phyloP scores from a whole-genome alignment of 2,888 invertebrate species.

The Erebia ligea region DNA sequence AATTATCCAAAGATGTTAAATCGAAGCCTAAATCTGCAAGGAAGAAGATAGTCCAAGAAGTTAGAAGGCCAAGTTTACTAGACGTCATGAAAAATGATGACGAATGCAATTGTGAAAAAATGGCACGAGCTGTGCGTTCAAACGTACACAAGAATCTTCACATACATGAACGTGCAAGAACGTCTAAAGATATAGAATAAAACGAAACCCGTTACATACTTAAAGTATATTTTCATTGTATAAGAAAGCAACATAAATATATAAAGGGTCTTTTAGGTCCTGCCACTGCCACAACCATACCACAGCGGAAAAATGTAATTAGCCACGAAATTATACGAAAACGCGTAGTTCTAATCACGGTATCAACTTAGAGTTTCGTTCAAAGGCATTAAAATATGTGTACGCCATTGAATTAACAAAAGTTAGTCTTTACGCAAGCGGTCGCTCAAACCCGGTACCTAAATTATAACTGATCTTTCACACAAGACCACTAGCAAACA shows the following conservation, averaged over 20 bases:
- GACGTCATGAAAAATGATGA: constrained; percentile 45
- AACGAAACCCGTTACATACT: constrained; percentile 14
- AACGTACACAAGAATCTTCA: constrained; percentile 51
- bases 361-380: too few species aligned
- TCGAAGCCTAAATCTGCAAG: background rate
- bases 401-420: too few species aligned
- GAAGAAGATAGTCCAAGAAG: constrained; percentile 15
- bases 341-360: too few species aligned
- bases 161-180: constrained; percentile 21
- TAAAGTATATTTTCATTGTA: constrained; percentile 17
- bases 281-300: too few species aligned
- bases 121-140: constrained; percentile 53
- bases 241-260: constrained; percentile 15
- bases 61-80: constrained; percentile 43
- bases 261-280: background rate
- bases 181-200: constrained; percentile 21
- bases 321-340: too few species aligned
- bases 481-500: too few species aligned
- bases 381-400: too few species aligned
- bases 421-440: too few species aligned
- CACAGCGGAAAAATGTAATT: too few species aligned
- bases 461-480: too few species aligned
- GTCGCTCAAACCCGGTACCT: too few species aligned
- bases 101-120: constrained; percentile 54
- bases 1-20: constrained; percentile 1